Conservation (phyloP, 1,140 invertebrate species). For the Formica selysi region DNA sequence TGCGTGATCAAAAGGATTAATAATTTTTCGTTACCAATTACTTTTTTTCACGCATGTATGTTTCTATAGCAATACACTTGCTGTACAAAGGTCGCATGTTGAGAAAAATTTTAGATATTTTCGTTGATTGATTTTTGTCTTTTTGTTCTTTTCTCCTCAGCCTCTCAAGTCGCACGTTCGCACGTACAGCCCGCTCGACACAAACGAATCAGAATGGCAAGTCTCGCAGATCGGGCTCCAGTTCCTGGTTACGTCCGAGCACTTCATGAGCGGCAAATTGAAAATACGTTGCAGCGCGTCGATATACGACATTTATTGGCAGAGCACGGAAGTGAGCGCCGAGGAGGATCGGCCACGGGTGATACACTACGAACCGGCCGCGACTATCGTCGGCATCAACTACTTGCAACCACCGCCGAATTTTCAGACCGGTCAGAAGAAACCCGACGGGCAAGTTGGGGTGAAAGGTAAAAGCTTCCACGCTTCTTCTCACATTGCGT, state of each 20-base stretch:
- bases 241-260: conserved; percentile 86
- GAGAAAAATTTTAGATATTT: background rate
- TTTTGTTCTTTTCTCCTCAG: conserved; percentile 65
- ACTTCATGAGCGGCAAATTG: conserved; percentile 87
- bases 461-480: conserved; percentile 82
- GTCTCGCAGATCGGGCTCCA: conserved; percentile 85
- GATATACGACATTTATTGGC: conserved; percentile 89
- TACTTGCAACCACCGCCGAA: conserved; percentile 85
- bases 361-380: conserved; percentile 79
- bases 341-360: conserved; percentile 86
- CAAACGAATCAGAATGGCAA: conserved; percentile 80
- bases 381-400: conserved; percentile 84
- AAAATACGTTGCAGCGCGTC: conserved; percentile 89
- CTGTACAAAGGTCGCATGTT: background rate
- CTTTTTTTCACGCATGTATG: no score
- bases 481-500: background rate
- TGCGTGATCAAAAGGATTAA: background rate
- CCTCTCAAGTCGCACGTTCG: conserved; percentile 77
- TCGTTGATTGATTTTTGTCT: conserved; percentile 1
- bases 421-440: conserved; percentile 85
- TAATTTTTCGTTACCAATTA: conserved; percentile 21
- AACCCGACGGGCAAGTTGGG: conserved; percentile 84
- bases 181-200: conserved; percentile 77
- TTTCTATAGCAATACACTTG: no score
- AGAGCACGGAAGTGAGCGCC: conserved; percentile 88